phyloP scores from a whole-genome alignment of 1,140 invertebrate genomes.

The Magallana angulata region DNA sequence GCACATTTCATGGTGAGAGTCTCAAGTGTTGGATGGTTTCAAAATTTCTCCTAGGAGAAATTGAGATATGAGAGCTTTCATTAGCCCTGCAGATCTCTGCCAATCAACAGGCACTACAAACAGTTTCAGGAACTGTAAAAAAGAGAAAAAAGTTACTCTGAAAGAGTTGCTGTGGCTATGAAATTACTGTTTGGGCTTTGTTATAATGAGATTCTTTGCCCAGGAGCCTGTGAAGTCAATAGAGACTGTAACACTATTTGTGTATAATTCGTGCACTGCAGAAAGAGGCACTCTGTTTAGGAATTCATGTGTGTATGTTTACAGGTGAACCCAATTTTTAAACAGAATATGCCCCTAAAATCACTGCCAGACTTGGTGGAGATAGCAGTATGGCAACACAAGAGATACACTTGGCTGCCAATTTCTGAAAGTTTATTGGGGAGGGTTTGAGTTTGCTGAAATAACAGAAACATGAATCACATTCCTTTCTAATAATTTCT shows the following conservation, averaged over 20 bases:
- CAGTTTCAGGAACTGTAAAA: not conserved
- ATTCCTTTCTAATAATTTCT: slow-evolving; percentile 28
- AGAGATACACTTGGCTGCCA: slow-evolving; percentile 32
- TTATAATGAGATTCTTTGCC: not conserved
- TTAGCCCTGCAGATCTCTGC: not conserved
- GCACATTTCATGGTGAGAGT: not conserved
- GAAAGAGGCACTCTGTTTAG: not conserved
- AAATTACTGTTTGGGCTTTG: slow-evolving; percentile 8
- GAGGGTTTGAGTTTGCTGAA: slow-evolving; percentile 22
- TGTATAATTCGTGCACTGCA: not conserved
- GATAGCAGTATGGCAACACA: slow-evolving; percentile 20
- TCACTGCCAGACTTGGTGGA: not conserved
- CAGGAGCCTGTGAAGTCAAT: not conserved
- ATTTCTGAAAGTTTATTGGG: slow-evolving; percentile 25
- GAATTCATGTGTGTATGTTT: slow-evolving; percentile 21
- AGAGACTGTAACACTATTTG: not conserved
- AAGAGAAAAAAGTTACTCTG: not conserved
- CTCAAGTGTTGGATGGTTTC: slow-evolving; percentile 9
- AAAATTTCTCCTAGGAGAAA: not conserved
- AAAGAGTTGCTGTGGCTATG: not conserved
- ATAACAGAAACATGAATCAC: slow-evolving; percentile 19
- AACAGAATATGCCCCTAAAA: slow-evolving; percentile 17
- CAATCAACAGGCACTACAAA: not conserved
- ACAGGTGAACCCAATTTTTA: slow-evolving; percentile 10
- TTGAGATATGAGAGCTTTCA: not conserved